Percentiles rank a stretch among this genome's conserved stretches.
Evolutionary conservation across 2,888 invertebrate species (phyloP).

Genomic region (Tachina grossa): DNA sequence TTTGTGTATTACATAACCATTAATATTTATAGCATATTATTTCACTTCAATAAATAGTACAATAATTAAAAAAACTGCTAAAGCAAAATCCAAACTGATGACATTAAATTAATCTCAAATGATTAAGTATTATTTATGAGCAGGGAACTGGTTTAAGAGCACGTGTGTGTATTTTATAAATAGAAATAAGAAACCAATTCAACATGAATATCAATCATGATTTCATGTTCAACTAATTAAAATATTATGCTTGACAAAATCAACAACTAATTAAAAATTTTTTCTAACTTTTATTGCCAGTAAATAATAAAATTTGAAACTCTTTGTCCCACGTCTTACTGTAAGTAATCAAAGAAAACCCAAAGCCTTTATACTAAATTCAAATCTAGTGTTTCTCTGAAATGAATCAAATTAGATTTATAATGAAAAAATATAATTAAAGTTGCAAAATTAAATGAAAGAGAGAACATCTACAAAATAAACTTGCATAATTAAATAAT

Average conservation of each 20-base stretch:
- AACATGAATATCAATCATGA: neutral
- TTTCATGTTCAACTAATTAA: constrained; percentile 7
- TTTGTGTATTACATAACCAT: neutral
- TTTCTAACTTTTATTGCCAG: neutral
- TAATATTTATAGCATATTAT: neutral
- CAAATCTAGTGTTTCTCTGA: no score
- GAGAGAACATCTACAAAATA: no score
- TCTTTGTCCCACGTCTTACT: no score
- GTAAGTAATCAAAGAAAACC: no score
- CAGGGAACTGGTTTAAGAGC: neutral
- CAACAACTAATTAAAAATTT: neutral
- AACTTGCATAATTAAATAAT: no score
- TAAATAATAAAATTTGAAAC: no score
- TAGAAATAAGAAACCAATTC: neutral
- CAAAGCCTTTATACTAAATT: no score
- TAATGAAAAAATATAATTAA: no score
- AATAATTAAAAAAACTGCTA: neutral
- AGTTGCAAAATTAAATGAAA: no score
- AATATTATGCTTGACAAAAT: neutral
- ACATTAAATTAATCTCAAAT: neutral
- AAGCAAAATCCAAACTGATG: neutral
- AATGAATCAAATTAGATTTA: no score
- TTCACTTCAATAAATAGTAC: neutral
- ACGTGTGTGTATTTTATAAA: neutral
- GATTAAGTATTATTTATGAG: neutral